Evolutionary conservation across 2,888 invertebrate genomes (phyloP).

Genomic region (Neuroscelio doddi): DNA sequence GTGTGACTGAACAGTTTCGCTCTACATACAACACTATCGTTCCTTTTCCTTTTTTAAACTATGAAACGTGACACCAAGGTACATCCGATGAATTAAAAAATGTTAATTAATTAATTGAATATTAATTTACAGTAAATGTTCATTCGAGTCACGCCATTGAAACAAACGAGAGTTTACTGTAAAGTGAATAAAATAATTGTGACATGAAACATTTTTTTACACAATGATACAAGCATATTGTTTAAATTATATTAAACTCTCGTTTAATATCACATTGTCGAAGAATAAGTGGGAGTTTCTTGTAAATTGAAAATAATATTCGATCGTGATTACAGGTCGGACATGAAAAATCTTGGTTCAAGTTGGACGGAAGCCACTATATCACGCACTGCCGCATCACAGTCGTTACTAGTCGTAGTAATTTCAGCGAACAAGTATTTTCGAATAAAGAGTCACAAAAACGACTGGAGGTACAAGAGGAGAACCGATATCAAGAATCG

Average conservation of each 20-base stretch:
- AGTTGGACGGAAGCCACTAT: constrained; percentile 81
- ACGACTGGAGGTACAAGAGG: constrained; percentile 51
- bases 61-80: constrained; percentile 29
- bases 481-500: constrained; percentile 50
- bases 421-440: constrained; percentile 59
- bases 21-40: constrained; percentile 28
- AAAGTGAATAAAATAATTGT: no score
- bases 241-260: no score
- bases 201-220: no score
- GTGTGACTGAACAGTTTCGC: constrained; percentile 29
- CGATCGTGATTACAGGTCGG: constrained; percentile 74
- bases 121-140: no score
- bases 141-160: no score
- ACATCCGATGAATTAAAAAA: constrained; percentile 15
- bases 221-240: no score
- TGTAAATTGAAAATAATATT: no score
- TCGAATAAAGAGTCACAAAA: constrained; percentile 51
- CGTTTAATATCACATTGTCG: no score
- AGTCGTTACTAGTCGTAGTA: constrained; percentile 72
- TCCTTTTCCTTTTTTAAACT: constrained; percentile 29
- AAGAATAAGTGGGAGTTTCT: no score
- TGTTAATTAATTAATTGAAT: no score
- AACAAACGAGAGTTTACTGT: no score
- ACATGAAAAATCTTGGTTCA: constrained; percentile 82
- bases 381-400: constrained; percentile 78